A percentile compares a stretch with the other conserved stretches of the same genome.
These are phyloP conservation scores for Denticeps clupeoides DNA, from an alignment of 2,797 vertebrate species.

Conservation along the genomic window DNA sequence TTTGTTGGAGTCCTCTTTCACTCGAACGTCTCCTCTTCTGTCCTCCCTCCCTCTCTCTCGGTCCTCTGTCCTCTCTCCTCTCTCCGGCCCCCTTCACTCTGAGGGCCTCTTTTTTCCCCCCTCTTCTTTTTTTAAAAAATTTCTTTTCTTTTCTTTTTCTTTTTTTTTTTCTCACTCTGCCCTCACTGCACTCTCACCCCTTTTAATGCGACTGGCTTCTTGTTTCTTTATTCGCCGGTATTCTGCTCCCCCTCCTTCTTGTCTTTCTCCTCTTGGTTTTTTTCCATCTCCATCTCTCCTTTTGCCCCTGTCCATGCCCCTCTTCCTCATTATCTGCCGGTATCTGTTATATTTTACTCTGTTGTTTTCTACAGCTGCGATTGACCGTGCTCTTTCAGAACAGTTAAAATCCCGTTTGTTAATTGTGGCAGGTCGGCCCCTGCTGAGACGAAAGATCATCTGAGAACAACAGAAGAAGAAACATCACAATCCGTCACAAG, in stretches of 20 bases:
- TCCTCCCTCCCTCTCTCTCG: not conserved
- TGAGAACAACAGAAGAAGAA: not conserved
- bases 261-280: slow-evolving; percentile 1
- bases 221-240: slow-evolving; percentile 3
- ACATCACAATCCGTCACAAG: not conserved
- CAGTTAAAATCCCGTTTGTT: no score
- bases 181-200: slow-evolving; percentile 12
- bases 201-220: slow-evolving; percentile 21
- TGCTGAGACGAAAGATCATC: no score
- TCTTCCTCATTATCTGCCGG: not conserved
- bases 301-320: slow-evolving; percentile 9
- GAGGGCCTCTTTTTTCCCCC: not conserved
- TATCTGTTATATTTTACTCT: not conserved
- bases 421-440: no score
- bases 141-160: not conserved
- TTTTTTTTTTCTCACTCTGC: not conserved
- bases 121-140: not conserved
- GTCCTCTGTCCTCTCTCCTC: slow-evolving; percentile 1
- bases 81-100: slow-evolving; percentile 2
- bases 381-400: no score
- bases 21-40: not conserved
- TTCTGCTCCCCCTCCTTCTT: not conserved
- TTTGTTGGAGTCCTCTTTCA: not conserved
- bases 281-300: slow-evolving; percentile 16
- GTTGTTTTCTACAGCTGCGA: no score